These are phyloP conservation scores for Pheucticus melanocephalus DNA, from an alignment of 2,113 vertebrate species.

Conservation along the genomic window DNA sequence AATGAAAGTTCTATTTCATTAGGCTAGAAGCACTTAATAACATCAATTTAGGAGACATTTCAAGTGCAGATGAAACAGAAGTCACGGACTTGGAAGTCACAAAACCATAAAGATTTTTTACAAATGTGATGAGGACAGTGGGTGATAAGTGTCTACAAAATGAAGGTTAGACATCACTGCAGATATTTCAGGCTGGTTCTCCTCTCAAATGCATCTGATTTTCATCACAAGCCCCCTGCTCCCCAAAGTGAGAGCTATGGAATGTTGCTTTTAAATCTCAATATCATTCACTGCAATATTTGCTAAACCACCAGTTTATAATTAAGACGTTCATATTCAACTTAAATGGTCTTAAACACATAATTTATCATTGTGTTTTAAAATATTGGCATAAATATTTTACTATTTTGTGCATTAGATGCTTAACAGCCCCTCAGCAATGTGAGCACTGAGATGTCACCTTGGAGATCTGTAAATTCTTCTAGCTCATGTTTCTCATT, in stretches of 20 bases:
- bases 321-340: background rate
- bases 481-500: background rate
- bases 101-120: background rate
- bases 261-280: background rate
- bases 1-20: background rate
- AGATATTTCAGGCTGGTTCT: background rate
- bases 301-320: background rate
- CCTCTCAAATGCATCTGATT: background rate
- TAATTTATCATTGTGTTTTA: background rate
- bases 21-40: background rate
- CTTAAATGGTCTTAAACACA: background rate
- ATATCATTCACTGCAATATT: background rate
- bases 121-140: background rate
- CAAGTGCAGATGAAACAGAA: background rate
- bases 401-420: background rate
- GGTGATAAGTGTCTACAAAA: background rate
- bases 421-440: background rate
- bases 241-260: background rate
- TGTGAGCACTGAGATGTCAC: background rate
- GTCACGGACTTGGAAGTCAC: background rate
- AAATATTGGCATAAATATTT: constrained; percentile 9
- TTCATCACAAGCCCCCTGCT: background rate
- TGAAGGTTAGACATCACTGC: background rate
- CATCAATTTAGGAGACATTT: background rate
- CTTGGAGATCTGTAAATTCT: background rate